These are phyloP conservation scores for Calliopsis andreniformis DNA, from an alignment of 1,140 invertebrate genomes.

Conservation along the genomic window DNA sequence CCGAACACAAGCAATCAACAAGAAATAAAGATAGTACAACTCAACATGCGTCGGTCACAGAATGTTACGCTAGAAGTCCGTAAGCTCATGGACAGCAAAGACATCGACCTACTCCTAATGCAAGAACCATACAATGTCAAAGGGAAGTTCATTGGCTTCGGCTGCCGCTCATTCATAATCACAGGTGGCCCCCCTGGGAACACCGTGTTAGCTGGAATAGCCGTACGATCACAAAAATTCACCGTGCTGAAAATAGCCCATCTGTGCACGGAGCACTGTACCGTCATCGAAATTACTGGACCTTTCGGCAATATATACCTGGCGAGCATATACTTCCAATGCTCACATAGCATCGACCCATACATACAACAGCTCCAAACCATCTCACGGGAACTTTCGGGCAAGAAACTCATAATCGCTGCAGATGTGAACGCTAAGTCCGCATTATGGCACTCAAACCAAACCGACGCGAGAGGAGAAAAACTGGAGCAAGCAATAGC, in stretches of 20 bases:
- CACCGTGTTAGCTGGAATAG: no score
- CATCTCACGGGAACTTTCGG: neutral
- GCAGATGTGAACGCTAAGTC: no score
- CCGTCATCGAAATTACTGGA: no score
- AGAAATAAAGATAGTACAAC: neutral
- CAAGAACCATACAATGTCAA: conserved; percentile 40
- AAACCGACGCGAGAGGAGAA: conserved; percentile 35
- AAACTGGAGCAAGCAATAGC: conserved; percentile 39
- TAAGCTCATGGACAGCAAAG: neutral
- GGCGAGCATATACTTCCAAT: no score
- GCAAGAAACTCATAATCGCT: conserved; percentile 33
- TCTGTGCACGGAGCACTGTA: no score
- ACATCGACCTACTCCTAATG: conserved; percentile 3
- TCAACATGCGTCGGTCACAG: neutral
- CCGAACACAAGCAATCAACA: neutral
- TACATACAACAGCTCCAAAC: conserved; percentile 18
- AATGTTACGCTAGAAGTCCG: neutral
- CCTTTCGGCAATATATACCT: no score
- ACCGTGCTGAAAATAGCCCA: no score
- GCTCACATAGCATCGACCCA: no score
- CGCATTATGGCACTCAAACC: neutral
- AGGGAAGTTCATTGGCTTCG: neutral
- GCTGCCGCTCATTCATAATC: neutral
- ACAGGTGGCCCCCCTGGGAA: neutral
- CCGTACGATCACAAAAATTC: no score